phyloP scores from a whole-genome alignment of 2,888 invertebrate genomes.

The Dryococelus australis region DNA sequence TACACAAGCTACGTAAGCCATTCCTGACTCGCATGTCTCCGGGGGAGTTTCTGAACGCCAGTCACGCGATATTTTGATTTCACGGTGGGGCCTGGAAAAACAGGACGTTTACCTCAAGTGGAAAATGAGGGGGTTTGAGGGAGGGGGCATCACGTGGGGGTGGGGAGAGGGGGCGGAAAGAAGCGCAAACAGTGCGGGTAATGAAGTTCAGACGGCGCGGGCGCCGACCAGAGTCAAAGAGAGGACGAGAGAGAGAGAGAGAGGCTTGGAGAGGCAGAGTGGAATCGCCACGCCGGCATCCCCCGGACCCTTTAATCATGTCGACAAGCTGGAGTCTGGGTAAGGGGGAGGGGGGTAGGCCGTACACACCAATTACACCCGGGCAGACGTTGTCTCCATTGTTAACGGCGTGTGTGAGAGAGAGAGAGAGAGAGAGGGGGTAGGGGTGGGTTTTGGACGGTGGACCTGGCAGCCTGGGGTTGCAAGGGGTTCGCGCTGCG shows the following conservation, averaged over 20 bases:
- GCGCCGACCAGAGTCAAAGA: neutral
- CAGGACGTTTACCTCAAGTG: neutral
- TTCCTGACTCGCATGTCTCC: too few species aligned
- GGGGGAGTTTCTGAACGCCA: too few species aligned
- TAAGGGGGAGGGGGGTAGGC: neutral
- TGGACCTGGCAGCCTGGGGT: too few species aligned
- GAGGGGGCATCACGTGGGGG: neutral
- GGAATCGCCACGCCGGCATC: neutral
- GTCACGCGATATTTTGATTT: too few species aligned
- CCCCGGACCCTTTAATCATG: neutral
- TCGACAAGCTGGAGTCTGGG: slow-evolving; percentile 4
- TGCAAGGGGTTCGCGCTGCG: too few species aligned
- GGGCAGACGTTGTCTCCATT: neutral
- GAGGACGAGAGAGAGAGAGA: neutral
- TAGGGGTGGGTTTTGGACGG: neutral
- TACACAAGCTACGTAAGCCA: too few species aligned
- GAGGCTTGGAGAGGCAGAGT: neutral
- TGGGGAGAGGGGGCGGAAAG: neutral
- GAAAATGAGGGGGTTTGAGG: neutral
- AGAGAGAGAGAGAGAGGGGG: too few species aligned
- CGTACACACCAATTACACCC: slow-evolving; percentile 4
- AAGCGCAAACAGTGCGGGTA: neutral
- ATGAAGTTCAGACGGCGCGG: neutral
- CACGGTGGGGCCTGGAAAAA: neutral
- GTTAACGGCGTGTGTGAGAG: neutral